Base-by-base conservation (phyloP, 2,888 invertebrate genomes). In the Chrysomela aeneicollis region DNA sequence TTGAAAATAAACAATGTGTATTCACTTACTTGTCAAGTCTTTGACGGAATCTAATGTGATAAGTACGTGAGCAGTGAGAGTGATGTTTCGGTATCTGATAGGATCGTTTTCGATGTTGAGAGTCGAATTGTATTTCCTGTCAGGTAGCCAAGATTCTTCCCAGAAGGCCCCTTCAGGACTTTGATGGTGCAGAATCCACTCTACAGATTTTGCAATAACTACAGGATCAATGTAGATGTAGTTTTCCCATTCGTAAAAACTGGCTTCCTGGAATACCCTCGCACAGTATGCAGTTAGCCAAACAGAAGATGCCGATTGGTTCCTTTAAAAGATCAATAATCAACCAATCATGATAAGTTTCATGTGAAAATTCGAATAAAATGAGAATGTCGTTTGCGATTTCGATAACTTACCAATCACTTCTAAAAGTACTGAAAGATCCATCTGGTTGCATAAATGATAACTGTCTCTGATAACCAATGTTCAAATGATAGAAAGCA, bases 201-300 rank as follows among this genome's bases (percentile, higher is more conserved):
- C 86, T 1, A 95, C 92, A 0, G 97, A 90, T 79, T 90, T 90
- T 3, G 92, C 89, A 74, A 97, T 93, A 71, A 95, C 92, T 49
- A 88, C 86, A 0, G 95, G 93, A 81, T 97, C 97, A 71, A 98
- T 95, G 83, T 94, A 98, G 61, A 98, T 90, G 77, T 91, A 95
- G 81, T 96, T 95, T 84, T 97, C 97, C 97, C 97, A 98, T 81
- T 98, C 97, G 77, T 96, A 95, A 82, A 96, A 96, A 37, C 93
- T 93, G 0, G 96, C 97, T 78, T 95, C 94, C 81, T 95, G 92
- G 80, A 98, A 91, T 54, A 94, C 88, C 71, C 94, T 88, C 0
- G 93, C 92, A 77, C 93, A 93, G 82, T 94, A 97, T 0, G 97
- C 93, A 0, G 98, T 97, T 70, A 97, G 82, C 96, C 97, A 95